These are phyloP conservation scores for Arremon aurantiirostris DNA, from an alignment of 2,797 vertebrate genomes.

Conservation along the genomic window DNA sequence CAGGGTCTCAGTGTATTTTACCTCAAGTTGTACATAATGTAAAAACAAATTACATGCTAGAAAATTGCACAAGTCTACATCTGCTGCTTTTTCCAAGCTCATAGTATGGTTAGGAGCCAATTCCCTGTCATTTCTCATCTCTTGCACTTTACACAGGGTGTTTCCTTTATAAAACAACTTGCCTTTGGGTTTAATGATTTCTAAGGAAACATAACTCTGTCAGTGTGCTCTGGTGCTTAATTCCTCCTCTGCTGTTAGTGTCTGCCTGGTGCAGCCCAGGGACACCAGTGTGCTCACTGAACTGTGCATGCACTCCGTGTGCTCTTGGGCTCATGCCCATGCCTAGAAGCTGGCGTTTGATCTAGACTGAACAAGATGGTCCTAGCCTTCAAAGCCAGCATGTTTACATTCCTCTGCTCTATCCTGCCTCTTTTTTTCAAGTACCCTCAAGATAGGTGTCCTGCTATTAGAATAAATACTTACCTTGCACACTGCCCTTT, in stretches of 20 bases:
- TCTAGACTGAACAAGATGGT: conserved; percentile 44
- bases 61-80: conserved; percentile 4
- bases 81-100: background rate
- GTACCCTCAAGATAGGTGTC: conserved; percentile 16
- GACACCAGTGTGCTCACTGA: conserved; percentile 37
- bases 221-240: conserved; percentile 7
- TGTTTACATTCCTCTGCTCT: conserved; percentile 40
- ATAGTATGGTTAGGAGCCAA: conserved; percentile 24
- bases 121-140: conserved; percentile 50
- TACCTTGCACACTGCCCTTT: background rate
- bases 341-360: conserved; percentile 58
- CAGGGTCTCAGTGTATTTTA: background rate
- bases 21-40: background rate
- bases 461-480: conserved; percentile 22
- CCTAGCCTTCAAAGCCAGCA: conserved; percentile 2
- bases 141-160: conserved; percentile 36
- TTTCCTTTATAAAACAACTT: conserved; percentile 61
- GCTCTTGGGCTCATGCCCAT: conserved; percentile 30
- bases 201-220: conserved; percentile 57
- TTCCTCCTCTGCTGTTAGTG: conserved; percentile 14
- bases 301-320: conserved; percentile 32
- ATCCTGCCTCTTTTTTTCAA: background rate
- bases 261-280: conserved; percentile 30
- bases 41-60: conserved; percentile 36
- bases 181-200: conserved; percentile 61